Conservation (phyloP, 2,888 invertebrate species). For the Tenthredo distinguenda region DNA sequence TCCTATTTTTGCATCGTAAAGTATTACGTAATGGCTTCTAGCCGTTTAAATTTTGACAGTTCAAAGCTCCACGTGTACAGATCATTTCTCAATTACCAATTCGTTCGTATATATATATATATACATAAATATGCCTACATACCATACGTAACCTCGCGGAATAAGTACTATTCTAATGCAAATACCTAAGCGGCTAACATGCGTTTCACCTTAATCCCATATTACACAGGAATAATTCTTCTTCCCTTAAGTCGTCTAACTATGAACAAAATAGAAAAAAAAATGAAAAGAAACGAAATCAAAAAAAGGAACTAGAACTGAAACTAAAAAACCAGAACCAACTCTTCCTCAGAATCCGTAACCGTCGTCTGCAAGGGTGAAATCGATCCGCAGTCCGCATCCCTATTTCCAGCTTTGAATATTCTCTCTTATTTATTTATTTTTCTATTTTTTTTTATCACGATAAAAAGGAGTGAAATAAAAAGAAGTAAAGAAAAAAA, state of each 20-base stretch:
- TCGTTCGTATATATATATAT: background rate
- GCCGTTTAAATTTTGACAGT: background rate
- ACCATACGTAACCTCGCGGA: background rate
- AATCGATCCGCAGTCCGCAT: background rate
- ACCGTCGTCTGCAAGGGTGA: background rate
- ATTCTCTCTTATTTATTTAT: no score
- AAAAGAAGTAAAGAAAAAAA: background rate
- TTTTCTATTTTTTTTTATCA: background rate
- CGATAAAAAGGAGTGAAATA: background rate
- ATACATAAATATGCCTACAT: no score
- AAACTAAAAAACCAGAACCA: background rate
- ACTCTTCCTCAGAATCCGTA: background rate
- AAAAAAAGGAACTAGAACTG: background rate
- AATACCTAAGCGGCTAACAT: background rate
- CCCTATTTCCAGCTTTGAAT: background rate
- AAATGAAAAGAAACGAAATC: no score
- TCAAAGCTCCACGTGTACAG: background rate
- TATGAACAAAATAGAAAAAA: no score
- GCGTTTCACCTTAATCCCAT: background rate
- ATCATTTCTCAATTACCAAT: background rate
- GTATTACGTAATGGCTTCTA: background rate
- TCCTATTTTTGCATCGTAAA: background rate
- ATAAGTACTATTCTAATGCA: background rate
- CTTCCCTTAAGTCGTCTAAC: no score
- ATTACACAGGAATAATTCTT: no score